Base-by-base conservation (phyloP, 2,797 vertebrate species). In the Mycteria americana region DNA sequence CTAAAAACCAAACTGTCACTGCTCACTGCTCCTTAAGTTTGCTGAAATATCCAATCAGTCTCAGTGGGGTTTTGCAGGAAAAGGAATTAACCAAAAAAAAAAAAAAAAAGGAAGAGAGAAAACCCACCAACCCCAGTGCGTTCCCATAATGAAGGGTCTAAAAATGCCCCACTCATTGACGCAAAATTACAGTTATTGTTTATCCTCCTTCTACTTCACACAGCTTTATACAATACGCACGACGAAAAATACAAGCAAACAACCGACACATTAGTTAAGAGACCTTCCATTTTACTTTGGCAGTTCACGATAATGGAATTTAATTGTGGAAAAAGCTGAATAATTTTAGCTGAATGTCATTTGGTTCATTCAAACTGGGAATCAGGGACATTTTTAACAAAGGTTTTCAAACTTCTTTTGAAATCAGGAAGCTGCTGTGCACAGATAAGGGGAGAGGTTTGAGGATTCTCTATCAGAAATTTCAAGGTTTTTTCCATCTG, bases 361-460 rank as follows among this genome's bases (percentile, higher is more conserved):
- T 98, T 98, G 97, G 97, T 98, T 98, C 97, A 98, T 98, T 98
- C 97, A 98, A 98, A 98, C 95, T 97, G 98, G 97, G 97, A 98
- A 98, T 98, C 98, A 95, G 98, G 98, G 98, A 98, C 98, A 98
- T 98, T 98, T 98, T 97, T 97, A 98, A 98, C 98, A 98, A 98
- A 98, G 98, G 98, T 98, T 98, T 98, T 98, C 97, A 98, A 98
- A 98, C 97, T 98, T 98, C 97, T 97, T 98, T 98, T 98, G 98
- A 98, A 98, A 98, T 98, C 97, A 98, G 97, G 97, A 98, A 98
- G 98, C 98, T 98, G 98, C 96, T 98, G 95, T 82, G 94, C 95
- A 95, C 97, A 98, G 98, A 98, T 98, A 98, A 98, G 98, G 98
- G 94, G 97, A 97, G 97, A 98, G 97, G 98, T 98, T 98, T 98